Evolutionary conservation across 2,797 vertebrate species (phyloP).

Genomic region (Falco naumanni): DNA sequence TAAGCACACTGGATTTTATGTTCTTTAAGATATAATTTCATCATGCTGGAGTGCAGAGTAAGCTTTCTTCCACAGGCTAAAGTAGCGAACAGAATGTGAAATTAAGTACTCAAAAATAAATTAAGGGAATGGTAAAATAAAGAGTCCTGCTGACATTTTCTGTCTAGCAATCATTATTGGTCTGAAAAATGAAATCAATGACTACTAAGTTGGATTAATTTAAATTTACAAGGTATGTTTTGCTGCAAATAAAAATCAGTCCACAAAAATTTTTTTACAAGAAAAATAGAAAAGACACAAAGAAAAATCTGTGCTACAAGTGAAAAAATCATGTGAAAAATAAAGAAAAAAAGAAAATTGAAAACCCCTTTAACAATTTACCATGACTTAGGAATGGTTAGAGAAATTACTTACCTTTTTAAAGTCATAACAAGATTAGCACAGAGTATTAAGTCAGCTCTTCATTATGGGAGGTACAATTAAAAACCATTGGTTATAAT

Average conservation of each 20-base stretch:
- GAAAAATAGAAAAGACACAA: slow-evolving; percentile 67
- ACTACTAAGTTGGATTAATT: slow-evolving; percentile 41
- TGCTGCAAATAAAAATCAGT: slow-evolving; percentile 60
- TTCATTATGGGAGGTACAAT: slow-evolving; percentile 83
- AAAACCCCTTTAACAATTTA: slow-evolving; percentile 68
- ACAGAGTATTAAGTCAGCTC: slow-evolving; percentile 81
- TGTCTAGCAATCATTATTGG: slow-evolving; percentile 33
- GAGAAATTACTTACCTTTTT: slow-evolving; percentile 84
- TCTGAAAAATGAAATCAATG: slow-evolving; percentile 57
- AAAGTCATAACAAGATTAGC: slow-evolving; percentile 81
- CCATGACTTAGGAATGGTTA: slow-evolving; percentile 75
- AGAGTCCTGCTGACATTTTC: slow-evolving; percentile 38
- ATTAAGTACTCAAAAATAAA: slow-evolving; percentile 56
- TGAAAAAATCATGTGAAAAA: slow-evolving; percentile 69
- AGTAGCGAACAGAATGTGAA: slow-evolving; percentile 48
- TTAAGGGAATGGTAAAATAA: slow-evolving; percentile 57
- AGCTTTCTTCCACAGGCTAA: slow-evolving; percentile 46
- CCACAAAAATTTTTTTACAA: slow-evolving; percentile 28
- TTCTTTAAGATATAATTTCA: slow-evolving; percentile 53
- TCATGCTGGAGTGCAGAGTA: slow-evolving; percentile 16
- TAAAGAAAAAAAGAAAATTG: slow-evolving; percentile 42
- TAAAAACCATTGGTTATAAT: slow-evolving; percentile 78
- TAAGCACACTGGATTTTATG: slow-evolving; percentile 35
- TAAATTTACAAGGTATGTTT: slow-evolving; percentile 47
- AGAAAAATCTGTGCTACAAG: slow-evolving; percentile 62